phyloP scores from a whole-genome alignment of 2,113 vertebrate species.

The Noctilio leporinus region DNA sequence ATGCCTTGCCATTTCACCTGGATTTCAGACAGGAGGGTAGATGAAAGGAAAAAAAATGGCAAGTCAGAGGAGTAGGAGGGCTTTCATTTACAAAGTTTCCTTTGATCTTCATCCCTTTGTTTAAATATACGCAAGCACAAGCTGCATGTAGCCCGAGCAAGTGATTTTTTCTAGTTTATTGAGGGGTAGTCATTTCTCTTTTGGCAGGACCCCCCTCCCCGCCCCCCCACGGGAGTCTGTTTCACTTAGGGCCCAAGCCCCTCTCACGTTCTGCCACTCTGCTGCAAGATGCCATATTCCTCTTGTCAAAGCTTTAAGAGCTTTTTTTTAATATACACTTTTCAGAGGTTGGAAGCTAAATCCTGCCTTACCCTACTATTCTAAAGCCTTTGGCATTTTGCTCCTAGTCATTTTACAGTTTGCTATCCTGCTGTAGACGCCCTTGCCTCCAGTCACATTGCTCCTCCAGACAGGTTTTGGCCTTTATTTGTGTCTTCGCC shows the following conservation, averaged over 20 bases:
- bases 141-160: conserved; percentile 45
- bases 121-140: too few relatives aligned
- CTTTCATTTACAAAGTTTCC: conserved; percentile 59
- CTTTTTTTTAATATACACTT: not conserved
- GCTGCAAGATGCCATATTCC: not conserved
- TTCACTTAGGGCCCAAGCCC: not conserved
- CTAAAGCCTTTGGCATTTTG: conserved; percentile 10
- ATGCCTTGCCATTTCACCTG: conserved; percentile 59
- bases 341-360: not conserved
- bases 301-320: not conserved
- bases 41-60: conserved; percentile 65
- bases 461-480: not conserved
- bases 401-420: not conserved
- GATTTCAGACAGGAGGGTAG: conserved; percentile 50
- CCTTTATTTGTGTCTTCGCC: not conserved
- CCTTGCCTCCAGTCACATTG: not conserved
- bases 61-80: conserved; percentile 48
- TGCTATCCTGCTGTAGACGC: not conserved
- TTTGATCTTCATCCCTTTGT: conserved; percentile 67
- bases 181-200: conserved; percentile 24
- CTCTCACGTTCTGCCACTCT: not conserved
- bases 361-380: not conserved
- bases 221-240: not conserved
- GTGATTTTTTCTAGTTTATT: conserved; percentile 13
- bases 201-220: not conserved